phyloP scores from a whole-genome alignment of 2,888 invertebrate genomes.

The Pseudococcus longispinus region DNA sequence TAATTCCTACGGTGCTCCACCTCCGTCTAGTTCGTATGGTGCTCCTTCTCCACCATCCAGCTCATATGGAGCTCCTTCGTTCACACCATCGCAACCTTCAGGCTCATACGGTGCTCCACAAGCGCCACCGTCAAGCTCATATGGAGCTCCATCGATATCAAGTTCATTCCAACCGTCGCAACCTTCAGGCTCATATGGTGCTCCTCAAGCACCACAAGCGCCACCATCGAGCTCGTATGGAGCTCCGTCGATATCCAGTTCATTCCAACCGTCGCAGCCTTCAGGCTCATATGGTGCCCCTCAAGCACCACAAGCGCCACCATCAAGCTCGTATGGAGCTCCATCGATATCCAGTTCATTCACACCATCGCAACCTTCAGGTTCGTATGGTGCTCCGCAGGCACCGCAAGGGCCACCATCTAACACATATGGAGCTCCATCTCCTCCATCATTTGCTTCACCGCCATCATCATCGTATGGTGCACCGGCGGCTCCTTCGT shows the following conservation, averaged over 20 bases:
- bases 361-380: conserved; percentile 29
- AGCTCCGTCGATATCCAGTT: conserved; percentile 21
- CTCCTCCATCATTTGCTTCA: conserved; percentile 14
- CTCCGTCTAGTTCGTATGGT: conserved; percentile 56
- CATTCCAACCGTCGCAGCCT: conserved; percentile 36
- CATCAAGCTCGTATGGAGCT: conserved; percentile 51
- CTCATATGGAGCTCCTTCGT: conserved; percentile 59
- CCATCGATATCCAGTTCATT: neutral
- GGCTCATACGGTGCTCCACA: conserved; percentile 58
- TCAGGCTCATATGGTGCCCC: conserved; percentile 50
- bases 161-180: neutral
- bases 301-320: conserved; percentile 36
- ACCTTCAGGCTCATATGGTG: conserved; percentile 36
- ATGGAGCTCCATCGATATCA: conserved; percentile 56
- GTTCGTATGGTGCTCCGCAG: conserved; percentile 57
- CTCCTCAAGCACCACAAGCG: neutral
- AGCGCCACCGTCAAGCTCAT: conserved; percentile 50
- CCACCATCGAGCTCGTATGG: conserved; percentile 52
- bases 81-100: conserved; percentile 55
- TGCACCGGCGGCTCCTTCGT: conserved; percentile 52
- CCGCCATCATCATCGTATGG: conserved; percentile 47
- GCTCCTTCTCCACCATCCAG: conserved; percentile 57
- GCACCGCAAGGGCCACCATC: conserved; percentile 26
- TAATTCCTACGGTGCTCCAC: conserved; percentile 60
- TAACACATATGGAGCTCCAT: conserved; percentile 43